Percentiles rank a stretch among this genome's conserved stretches.
phyloP scores from a whole-genome alignment of 1,140 invertebrate species.

The Drosophila kohkoa region DNA sequence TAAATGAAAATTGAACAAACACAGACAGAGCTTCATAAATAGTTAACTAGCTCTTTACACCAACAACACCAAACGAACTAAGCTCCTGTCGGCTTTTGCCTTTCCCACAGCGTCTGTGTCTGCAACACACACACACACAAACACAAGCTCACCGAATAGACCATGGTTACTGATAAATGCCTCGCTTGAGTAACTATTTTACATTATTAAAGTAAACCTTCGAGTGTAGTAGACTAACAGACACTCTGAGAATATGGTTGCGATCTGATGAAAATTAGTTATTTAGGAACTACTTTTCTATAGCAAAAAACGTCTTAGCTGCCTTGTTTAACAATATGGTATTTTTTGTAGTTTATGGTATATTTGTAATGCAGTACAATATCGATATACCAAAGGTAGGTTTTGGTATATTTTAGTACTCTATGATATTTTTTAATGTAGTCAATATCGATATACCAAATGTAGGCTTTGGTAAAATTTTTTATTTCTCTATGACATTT shows the following conservation, averaged over 20 bases:
- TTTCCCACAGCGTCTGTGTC: neutral
- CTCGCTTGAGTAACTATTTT: constrained; percentile 31
- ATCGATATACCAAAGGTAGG: too few relatives aligned
- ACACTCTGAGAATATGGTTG: constrained; percentile 13
- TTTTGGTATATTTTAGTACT: too few relatives aligned
- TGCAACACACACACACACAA: neutral
- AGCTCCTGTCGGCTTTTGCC: constrained; percentile 8
- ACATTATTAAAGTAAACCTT: neutral
- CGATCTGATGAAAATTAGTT: too few relatives aligned
- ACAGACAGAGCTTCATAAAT: constrained; percentile 44
- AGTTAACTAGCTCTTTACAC: constrained; percentile 48
- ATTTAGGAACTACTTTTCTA: too few relatives aligned
- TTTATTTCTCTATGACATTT: too few relatives aligned
- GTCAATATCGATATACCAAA: too few relatives aligned
- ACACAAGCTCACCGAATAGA: neutral
- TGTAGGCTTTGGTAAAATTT: too few relatives aligned
- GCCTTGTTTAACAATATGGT: too few relatives aligned
- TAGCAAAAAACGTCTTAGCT: too few relatives aligned
- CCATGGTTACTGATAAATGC: constrained; percentile 28
- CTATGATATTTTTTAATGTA: too few relatives aligned
- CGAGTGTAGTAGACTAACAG: neutral
- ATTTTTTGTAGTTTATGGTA: too few relatives aligned
- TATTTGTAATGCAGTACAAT: too few relatives aligned
- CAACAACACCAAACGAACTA: constrained; percentile 5
- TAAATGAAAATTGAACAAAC: constrained; percentile 41